Evolutionary conservation across 1,140 invertebrate genomes (phyloP).

Genomic region (Acromyrmex echinatior): DNA sequence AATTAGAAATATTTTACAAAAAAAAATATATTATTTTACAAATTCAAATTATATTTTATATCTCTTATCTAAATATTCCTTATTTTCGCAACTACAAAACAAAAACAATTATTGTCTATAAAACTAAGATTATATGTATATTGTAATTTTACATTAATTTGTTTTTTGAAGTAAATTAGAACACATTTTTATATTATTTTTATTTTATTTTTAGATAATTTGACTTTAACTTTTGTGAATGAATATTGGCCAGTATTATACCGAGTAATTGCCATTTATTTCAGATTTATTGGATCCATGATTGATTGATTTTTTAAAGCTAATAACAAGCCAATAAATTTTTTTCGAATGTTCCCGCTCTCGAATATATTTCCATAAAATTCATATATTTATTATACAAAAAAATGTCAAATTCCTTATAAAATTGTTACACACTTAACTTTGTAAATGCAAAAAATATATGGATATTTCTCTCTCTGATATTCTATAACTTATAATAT

Average conservation of each 20-base stretch:
- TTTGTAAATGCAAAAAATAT: too few species aligned
- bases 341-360: slow-evolving; percentile 1
- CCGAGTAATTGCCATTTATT: neutral
- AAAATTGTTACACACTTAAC: too few species aligned
- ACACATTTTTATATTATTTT: neutral
- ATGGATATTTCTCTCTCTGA: too few species aligned
- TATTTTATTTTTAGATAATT: slow-evolving; percentile 29
- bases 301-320: neutral
- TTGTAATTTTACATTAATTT: neutral
- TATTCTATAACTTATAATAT: too few species aligned
- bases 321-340: neutral
- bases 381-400: neutral
- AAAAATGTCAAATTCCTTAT: too few species aligned
- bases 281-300: neutral
- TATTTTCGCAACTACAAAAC: neutral
- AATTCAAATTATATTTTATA: neutral
- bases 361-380: slow-evolving; percentile 20
- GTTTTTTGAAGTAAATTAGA: neutral
- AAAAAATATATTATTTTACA: neutral
- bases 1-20: too few species aligned
- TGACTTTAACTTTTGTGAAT: neutral
- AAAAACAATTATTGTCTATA: neutral
- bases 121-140: neutral
- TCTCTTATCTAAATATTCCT: neutral
- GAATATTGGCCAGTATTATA: slow-evolving; percentile 4